Percentiles rank a stretch among this genome's conserved stretches.
Conservation (phyloP, 2,888 invertebrate genomes). For the Lasius platythorax region DNA sequence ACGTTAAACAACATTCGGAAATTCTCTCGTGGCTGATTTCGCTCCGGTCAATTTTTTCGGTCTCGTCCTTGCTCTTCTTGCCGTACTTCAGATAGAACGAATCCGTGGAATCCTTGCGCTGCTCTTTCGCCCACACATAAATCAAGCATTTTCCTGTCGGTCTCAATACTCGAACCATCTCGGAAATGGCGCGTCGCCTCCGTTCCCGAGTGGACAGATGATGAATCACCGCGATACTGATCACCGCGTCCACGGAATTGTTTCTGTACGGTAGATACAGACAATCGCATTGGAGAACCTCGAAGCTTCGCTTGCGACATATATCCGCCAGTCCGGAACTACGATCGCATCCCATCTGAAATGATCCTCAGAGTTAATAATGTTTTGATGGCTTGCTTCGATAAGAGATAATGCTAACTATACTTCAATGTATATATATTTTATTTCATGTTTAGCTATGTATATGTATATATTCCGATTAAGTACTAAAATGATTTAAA, state of each 20-base stretch:
- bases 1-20: conserved; percentile 78
- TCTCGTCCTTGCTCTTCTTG: conserved; percentile 86
- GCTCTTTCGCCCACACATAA: conserved; percentile 99
- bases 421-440: not conserved
- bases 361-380: not conserved
- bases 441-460: not conserved
- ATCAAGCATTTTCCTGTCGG: conserved; percentile 92
- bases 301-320: conserved; percentile 88
- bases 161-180: conserved; percentile 92
- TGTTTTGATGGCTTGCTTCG: not conserved
- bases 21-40: conserved; percentile 40
- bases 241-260: conserved; percentile 91
- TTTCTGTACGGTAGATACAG: conserved; percentile 91
- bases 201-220: conserved; percentile 95
- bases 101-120: conserved; percentile 89
- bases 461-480: not conserved
- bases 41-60: conserved; percentile 73
- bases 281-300: conserved; percentile 93
- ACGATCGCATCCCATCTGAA: conserved; percentile 93
- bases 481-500: not conserved
- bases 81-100: conserved; percentile 90
- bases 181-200: conserved; percentile 91
- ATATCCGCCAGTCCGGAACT: conserved; percentile 90
- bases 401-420: conserved; percentile 43
- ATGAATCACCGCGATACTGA: conserved; percentile 99